These are phyloP conservation scores for Arvicola amphibius DNA, from an alignment of 2,797 vertebrate genomes.

Conservation along the genomic window DNA sequence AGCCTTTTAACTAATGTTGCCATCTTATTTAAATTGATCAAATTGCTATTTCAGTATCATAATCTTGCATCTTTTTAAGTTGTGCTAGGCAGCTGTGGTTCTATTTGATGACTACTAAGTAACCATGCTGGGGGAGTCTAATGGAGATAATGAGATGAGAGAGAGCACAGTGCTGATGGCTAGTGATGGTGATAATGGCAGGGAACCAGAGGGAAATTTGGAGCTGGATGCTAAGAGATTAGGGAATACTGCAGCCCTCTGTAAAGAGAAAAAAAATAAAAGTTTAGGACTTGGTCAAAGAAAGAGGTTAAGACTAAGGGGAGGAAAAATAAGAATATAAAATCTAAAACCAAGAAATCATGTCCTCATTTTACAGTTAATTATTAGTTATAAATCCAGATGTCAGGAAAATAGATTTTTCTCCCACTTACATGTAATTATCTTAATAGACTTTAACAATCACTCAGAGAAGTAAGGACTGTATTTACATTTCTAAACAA, in stretches of 20 bases:
- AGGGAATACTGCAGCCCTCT: background rate
- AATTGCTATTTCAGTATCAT: slow-evolving; percentile 38
- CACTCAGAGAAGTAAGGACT: background rate
- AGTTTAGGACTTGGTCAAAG: slow-evolving; percentile 5
- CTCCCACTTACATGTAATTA: background rate
- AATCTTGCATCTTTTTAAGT: slow-evolving; percentile 44
- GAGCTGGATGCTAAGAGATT: background rate
- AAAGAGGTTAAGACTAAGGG: background rate
- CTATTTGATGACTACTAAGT: background rate
- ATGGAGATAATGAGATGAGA: background rate
- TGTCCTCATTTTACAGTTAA: background rate
- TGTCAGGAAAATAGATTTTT: background rate
- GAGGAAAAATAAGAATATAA: background rate
- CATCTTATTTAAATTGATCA: slow-evolving; percentile 68
- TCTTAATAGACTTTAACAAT: background rate
- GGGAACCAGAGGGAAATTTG: background rate
- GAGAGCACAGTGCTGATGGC: background rate
- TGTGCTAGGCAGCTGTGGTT: slow-evolving; percentile 38
- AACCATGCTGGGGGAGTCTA: background rate
- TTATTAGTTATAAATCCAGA: background rate
- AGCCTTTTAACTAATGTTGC: slow-evolving; percentile 64
- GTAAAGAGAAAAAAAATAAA: background rate
- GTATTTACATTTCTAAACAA: background rate
- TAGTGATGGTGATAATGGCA: background rate
- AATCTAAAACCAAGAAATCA: background rate